Percentiles rank a stretch among this genome's conserved stretches.
phyloP scores from a whole-genome alignment of 2,888 invertebrate genomes.

The Maniola hyperantus region DNA sequence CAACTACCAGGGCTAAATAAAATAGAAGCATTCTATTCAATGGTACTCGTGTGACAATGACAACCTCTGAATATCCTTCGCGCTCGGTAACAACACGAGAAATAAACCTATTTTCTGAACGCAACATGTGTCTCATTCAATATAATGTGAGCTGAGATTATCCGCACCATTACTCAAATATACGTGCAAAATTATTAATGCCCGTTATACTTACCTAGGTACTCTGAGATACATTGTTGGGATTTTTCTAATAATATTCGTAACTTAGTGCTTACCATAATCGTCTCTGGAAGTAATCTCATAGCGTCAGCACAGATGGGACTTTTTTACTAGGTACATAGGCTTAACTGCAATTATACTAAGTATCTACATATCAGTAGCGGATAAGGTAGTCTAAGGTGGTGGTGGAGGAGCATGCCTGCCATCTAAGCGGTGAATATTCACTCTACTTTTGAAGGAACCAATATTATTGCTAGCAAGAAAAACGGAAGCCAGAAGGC shows the following conservation, averaged over 20 bases:
- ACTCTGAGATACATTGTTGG: not conserved
- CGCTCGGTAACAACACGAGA: constrained; percentile 7
- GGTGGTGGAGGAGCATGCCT: too few relatives aligned
- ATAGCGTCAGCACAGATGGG: too few relatives aligned
- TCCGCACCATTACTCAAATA: constrained; percentile 22
- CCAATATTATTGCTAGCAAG: too few relatives aligned
- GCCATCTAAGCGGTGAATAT: too few relatives aligned
- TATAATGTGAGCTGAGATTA: constrained; percentile 26
- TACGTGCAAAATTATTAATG: constrained; percentile 17
- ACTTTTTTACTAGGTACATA: too few relatives aligned
- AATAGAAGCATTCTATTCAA: not conserved
- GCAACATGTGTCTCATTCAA: constrained; percentile 32
- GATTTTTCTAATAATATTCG: not conserved
- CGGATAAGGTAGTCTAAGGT: too few relatives aligned
- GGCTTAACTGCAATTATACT: too few relatives aligned
- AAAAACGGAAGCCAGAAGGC: too few relatives aligned
- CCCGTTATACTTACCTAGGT: not conserved
- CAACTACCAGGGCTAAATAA: not conserved
- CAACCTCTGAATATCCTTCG: constrained; percentile 14
- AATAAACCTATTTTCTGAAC: constrained; percentile 16
- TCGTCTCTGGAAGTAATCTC: too few relatives aligned
- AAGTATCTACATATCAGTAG: too few relatives aligned
- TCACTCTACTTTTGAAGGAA: too few relatives aligned
- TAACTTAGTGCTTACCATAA: too few relatives aligned
- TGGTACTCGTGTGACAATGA: constrained; percentile 15